Percentiles rank a stretch among this genome's conserved stretches.
These are phyloP conservation scores for Zoanthus solanderi DNA, from an alignment of 92 coral and sea anemone genomes.

Conservation along the genomic window DNA sequence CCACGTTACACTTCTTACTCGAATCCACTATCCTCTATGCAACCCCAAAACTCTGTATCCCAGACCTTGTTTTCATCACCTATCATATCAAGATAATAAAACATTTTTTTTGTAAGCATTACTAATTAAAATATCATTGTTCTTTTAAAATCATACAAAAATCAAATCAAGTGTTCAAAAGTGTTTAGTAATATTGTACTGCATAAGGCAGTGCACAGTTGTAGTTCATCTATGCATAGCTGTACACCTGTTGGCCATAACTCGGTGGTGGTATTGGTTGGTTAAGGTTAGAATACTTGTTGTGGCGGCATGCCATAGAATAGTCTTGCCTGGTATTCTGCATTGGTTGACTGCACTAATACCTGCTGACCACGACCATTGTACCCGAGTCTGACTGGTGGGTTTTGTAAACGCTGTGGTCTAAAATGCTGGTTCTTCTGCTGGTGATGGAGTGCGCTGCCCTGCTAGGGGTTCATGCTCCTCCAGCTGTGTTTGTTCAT, in stretches of 20 bases:
- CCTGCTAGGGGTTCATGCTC: conserved; percentile 4
- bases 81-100: neutral
- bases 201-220: neutral
- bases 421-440: neutral
- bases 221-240: neutral
- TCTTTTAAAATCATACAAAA: neutral
- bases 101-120: neutral
- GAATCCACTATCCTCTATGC: no score
- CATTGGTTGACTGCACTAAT: neutral
- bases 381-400: neutral
- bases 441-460: neutral
- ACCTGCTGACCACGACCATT: neutral
- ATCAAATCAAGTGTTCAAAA: neutral
- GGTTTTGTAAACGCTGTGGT: neutral
- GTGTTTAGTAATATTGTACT: neutral
- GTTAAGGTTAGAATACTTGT: neutral
- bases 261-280: neutral
- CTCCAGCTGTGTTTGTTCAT: neutral
- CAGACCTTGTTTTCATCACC: no score
- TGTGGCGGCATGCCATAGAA: neutral
- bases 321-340: neutral
- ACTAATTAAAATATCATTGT: neutral
- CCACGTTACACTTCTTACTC: no score
- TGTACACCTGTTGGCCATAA: neutral
- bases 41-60: no score